Percentiles rank a stretch among this genome's conserved stretches.
Evolutionary conservation across 1,140 invertebrate species (phyloP).

Genomic region (Drosophila rufa): DNA sequence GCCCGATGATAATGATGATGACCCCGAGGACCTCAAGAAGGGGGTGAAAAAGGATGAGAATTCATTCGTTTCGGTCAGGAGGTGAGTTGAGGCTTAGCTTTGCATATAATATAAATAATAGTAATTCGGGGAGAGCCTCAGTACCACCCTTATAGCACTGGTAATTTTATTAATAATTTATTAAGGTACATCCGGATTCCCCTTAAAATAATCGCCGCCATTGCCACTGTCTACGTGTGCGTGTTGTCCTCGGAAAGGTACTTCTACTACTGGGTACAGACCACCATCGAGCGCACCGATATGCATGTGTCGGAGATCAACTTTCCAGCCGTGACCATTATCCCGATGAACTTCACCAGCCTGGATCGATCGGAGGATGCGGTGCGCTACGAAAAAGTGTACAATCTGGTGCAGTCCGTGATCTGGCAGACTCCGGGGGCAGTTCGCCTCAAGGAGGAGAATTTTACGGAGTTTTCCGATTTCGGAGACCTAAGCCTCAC

Average conservation of each 20-base stretch:
- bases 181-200: conserved; percentile 32
- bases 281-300: conserved; percentile 74
- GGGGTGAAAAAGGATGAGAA: background rate
- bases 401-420: conserved; percentile 44
- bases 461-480: conserved; percentile 33
- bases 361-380: background rate
- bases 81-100: conserved; percentile 26
- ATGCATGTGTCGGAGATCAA: conserved; percentile 72
- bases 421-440: conserved; percentile 22
- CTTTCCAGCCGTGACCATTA: conserved; percentile 74
- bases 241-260: conserved; percentile 71
- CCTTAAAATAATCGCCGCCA: conserved; percentile 21
- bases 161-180: background rate
- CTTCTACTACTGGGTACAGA: conserved; percentile 76
- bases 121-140: background rate
- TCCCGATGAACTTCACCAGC: conserved; percentile 40
- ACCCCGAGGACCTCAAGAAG: conserved; percentile 16
- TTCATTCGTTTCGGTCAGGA: conserved; percentile 17
- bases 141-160: background rate
- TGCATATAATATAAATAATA: background rate
- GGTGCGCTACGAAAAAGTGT: conserved; percentile 3
- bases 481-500: background rate
- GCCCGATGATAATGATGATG: conserved; percentile 38
- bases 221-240: conserved; percentile 53
- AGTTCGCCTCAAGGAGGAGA: background rate